Base-by-base conservation (phyloP, 2,797 vertebrate species). In the Darevskia mixta region DNA sequence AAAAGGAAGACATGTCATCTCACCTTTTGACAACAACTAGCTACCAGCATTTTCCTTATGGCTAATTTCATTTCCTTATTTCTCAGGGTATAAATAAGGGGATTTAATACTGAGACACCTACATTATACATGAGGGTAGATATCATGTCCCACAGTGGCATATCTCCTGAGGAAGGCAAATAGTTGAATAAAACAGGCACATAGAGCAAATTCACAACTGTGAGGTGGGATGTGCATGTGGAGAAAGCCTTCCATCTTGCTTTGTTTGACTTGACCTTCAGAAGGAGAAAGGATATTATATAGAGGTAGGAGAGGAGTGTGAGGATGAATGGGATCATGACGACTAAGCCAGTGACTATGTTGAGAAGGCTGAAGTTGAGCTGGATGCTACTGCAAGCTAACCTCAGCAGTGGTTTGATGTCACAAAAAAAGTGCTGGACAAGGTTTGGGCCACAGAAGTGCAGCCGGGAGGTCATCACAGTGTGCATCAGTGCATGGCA, bases 351-450 rank as follows among this genome's bases (percentile, higher is more conserved):
- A 8, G 94, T 94, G 72, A 94, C 89, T 58, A 90, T 38, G 3
- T 90, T 90, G 82, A 95, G 86, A 32, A 95, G 89, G 72, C 69
- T 45, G 2, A 93, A 91, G 23, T 94, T 94, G 25, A 95, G 84
- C 6, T 78, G 7, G 25, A 83, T 94, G 86, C 85, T 76, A 35
- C 76, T 61, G 71, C 94, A 95, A 3, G 94, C 91, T 27, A 95
- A 64, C n/a, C 90, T 92, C 77, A 95, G 82, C 27, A 95, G 89
- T 0, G 93, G 94, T 27, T 94, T 94, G 41, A 94, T 92, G 38
- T 95, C 94, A 18, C 93, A 95, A 72, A 94, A 94, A 83, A 95
- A 95, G 32, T 95, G 93, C 41, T 81, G 88, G 61, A 95, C 84
- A 15, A 87, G 73, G 29, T 69, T 87, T 35, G 86, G 82, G 9